Percentiles rank a stretch among this genome's conserved stretches.
phyloP scores from a whole-genome alignment of 2,113 vertebrate genomes.

The Ploceus nigricollis region DNA sequence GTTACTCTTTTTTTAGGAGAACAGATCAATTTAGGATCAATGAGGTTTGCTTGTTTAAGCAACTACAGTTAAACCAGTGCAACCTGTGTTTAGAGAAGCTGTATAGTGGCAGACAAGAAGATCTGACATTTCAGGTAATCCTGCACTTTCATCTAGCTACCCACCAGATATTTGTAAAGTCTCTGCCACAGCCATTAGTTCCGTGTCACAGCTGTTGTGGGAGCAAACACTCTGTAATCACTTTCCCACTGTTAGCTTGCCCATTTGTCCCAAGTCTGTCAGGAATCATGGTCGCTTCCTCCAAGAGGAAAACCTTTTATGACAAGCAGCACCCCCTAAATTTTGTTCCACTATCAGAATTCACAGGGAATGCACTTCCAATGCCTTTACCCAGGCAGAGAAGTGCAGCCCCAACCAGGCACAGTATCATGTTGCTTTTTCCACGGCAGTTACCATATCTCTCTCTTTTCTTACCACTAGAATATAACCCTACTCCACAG shows the following conservation, averaged over 20 bases:
- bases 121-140: neutral
- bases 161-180: neutral
- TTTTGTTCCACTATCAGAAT: neutral
- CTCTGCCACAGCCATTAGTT: neutral
- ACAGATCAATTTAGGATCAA: conserved; percentile 9
- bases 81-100: neutral
- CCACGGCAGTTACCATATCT: neutral
- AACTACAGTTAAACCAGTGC: neutral
- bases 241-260: neutral
- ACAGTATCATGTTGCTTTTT: neutral
- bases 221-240: neutral
- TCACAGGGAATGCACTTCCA: neutral
- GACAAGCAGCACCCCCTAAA: neutral
- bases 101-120: neutral
- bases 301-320: neutral
- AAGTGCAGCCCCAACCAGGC: neutral
- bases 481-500: neutral
- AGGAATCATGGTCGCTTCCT: neutral
- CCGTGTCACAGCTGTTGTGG: neutral
- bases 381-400: neutral
- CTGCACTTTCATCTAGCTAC: neutral
- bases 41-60: neutral
- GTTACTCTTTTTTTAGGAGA: neutral
- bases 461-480: neutral
- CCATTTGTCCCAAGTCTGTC: neutral